Base-by-base conservation (phyloP, 1,140 invertebrate genomes). In the Meloidogyne chitwoodi region DNA sequence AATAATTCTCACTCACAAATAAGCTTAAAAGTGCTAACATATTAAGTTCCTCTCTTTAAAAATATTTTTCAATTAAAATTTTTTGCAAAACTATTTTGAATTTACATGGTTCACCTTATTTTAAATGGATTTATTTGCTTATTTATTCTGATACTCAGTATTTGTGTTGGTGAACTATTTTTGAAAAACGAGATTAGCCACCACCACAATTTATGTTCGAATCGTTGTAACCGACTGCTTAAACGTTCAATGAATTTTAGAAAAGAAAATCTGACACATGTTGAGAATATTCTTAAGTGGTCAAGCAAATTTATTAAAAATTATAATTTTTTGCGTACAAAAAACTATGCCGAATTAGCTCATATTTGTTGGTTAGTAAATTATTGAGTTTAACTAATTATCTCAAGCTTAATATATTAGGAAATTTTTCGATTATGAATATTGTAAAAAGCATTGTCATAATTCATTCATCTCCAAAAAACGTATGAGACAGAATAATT, bases 211-310 rank as follows among this genome's bases (percentile, higher is more conserved):
- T 48, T 27, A 38, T 73, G 70, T 61, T 56, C 24, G 19, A 56
- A 64, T 14, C 70, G 70, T 24, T 73, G 70, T 64, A 61, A 73
- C 22, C 56, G 70, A 29, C 24, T 73, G 3, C 56, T 73, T 29
- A 56, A 27, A 64, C 70, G 70, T 14, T 73, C 70, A n/a, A 41
- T 73, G 70, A 64, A 73, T 56, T 5, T 6, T n/a, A n/a, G 48
- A 56, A 56, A 56, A n/a, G 19, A 56, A 56, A n/a, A 4, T 6
- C 48, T 56, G 19, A 56, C 2, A 48, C 0, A 19, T 19, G 44
- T 19, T 48, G 16, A 19, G 5, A 48, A 48, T 48, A 48, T 48
- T 48, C 44, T 19, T 19, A 48, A 19, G 16, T 19, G 1, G 19
- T 19, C 3, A 48, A 16, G 44, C 16, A 48, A 48, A 48, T 48